These are phyloP conservation scores for Ophion ventricosus DNA, from an alignment of 2,888 invertebrate species.

Conservation along the genomic window DNA sequence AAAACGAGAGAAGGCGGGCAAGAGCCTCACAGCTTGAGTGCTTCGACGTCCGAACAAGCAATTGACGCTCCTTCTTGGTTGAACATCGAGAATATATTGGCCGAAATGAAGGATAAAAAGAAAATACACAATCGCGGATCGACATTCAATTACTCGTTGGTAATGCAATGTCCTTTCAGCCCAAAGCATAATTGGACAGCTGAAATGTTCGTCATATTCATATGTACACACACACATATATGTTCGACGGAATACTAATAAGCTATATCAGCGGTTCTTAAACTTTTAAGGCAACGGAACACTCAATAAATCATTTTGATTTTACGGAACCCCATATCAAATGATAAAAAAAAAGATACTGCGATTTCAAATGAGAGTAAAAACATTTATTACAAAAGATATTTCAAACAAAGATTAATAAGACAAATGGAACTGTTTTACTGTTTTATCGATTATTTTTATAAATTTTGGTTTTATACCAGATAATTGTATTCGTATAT, in stretches of 20 bases:
- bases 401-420: too few species aligned
- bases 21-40: conserved; percentile 33
- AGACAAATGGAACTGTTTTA: too few species aligned
- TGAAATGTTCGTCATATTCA: neutral
- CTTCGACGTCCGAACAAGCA: conserved; percentile 41
- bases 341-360: too few species aligned
- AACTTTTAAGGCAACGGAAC: too few species aligned
- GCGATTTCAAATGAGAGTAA: too few species aligned
- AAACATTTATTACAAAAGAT: too few species aligned
- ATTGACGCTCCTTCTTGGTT: conserved; percentile 36
- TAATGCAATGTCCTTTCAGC: conserved; percentile 35
- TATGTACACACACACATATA: neutral
- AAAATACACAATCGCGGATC: conserved; percentile 36
- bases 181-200: conserved; percentile 19
- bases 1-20: conserved; percentile 20
- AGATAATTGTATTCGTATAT: too few species aligned
- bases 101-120: conserved; percentile 33
- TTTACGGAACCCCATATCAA: too few species aligned
- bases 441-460: too few species aligned
- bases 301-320: too few species aligned
- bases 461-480: too few species aligned
- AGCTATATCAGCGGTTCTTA: too few species aligned
- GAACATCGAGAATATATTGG: conserved; percentile 31
- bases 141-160: conserved; percentile 45
- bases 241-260: conserved; percentile 3